Conservation (phyloP, 2,113 vertebrate species). For the Bombycilla garrulus region DNA sequence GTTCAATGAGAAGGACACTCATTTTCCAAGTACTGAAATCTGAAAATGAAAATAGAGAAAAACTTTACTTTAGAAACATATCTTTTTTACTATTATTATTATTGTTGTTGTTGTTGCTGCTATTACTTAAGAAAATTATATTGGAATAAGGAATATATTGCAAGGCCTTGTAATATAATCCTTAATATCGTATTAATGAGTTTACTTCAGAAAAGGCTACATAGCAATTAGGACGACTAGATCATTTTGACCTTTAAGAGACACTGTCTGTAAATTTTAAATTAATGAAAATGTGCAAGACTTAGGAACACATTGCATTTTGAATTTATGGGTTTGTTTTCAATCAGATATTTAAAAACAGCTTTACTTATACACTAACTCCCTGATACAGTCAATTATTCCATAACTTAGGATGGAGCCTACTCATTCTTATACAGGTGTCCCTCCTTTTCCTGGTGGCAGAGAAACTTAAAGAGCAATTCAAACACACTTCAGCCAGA, state of each 20-base stretch:
- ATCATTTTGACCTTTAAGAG: background rate
- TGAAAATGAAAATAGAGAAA: background rate
- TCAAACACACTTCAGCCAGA: background rate
- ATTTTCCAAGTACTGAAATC: constrained; percentile 53
- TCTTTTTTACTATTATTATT: background rate
- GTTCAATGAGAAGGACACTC: constrained; percentile 86
- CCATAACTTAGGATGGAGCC: background rate
- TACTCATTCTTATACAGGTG: background rate
- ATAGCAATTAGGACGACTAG: background rate
- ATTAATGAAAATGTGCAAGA: background rate
- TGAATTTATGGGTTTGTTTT: background rate
- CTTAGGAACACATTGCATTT: background rate
- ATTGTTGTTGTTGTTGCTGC: background rate
- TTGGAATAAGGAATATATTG: background rate
- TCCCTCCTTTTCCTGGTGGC: background rate
- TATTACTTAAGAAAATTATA: background rate
- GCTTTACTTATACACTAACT: background rate
- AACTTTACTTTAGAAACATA: background rate
- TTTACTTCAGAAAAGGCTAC: constrained; percentile 35
- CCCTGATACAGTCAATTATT: background rate
- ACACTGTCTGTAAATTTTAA: background rate
- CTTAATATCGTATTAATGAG: background rate
- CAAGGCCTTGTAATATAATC: background rate
- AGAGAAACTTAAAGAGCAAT: background rate
- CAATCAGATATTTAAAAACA: background rate